Base-by-base conservation (phyloP, 1,140 invertebrate species). In the Drosophila carrolli region DNA sequence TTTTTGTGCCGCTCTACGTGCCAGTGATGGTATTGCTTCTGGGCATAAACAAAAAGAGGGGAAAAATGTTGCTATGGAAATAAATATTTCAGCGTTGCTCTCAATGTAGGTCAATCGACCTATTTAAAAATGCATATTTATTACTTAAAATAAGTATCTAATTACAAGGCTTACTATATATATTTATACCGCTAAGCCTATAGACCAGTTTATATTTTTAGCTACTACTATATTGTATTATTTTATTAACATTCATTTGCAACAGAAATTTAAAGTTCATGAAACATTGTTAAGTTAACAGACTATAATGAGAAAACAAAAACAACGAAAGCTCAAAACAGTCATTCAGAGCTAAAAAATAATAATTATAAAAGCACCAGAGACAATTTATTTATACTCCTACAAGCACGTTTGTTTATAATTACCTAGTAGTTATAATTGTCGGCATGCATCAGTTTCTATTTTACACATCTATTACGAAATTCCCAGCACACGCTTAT, bases 1-100 rank as follows among this genome's bases (percentile, higher is more conserved):
- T 70, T 72, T 72, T 59, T 59, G 38, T 60, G 70, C 23, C 35
- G 40, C n/a, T 60, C 23, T 58, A 58, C 67, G 65, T 71, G 67
- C 35, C 27, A 62, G 59, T 19, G 29, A 63, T 19, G 32, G n/a
- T 55, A 63, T 62, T 53, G 50, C 48, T 62, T 35, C 3, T 10
- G 46, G 37, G n/a, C 29, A 38, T 29, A 37, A 38, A 29, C 65
- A 14, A 56, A 8, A 32, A 32, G 8, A 23, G 14, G 10, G 5
- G 13, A 13, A 44, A 44, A 63, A 13, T 23, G n/a, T 71, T 11
- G 37, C 14, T 37, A 48, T 37, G 19, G 67, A 11, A 67, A 29
- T 29, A 11, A 35, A 35, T 41, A 6, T 50, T 48, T 32, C 27
- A 16, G n/a, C 13, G 3, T 8, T 5, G 9, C 1, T 23, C 6